Conservation (phyloP, 92 coral and sea anemone species). For the Phenganax stokvisi region DNA sequence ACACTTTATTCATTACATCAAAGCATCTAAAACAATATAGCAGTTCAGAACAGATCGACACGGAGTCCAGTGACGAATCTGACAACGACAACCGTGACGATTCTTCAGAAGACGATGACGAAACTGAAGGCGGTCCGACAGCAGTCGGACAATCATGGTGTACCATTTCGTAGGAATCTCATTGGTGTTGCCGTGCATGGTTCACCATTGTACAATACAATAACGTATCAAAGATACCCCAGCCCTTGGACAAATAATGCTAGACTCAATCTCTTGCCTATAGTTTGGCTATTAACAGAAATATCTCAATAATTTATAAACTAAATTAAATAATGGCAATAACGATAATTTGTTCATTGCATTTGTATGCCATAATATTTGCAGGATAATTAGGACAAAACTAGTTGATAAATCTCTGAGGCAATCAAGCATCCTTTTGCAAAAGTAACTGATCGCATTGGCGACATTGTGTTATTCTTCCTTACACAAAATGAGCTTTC, state of each 20-base stretch:
- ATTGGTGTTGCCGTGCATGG: neutral
- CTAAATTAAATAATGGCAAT: neutral
- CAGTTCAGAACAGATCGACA: slow-evolving; percentile 64
- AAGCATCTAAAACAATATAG: slow-evolving; percentile 89
- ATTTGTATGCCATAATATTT: neutral
- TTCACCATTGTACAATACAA: too few relatives aligned
- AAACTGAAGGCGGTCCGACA: slow-evolving; percentile 50
- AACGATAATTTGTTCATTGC: neutral
- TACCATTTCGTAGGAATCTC: slow-evolving; percentile 59
- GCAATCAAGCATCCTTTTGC: too few relatives aligned
- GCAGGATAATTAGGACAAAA: neutral
- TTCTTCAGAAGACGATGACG: slow-evolving; percentile 73
- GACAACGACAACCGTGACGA: slow-evolving; percentile 54
- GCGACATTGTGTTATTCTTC: too few relatives aligned
- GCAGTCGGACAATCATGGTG: slow-evolving; percentile 79
- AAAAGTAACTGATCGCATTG: too few relatives aligned
- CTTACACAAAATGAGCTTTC: too few relatives aligned
- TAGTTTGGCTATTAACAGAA: too few relatives aligned
- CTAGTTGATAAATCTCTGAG: too few relatives aligned
- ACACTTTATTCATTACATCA: slow-evolving; percentile 63
- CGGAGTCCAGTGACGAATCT: slow-evolving; percentile 91
- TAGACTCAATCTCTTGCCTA: too few relatives aligned
- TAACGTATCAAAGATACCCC: too few relatives aligned
- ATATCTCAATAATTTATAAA: neutral
- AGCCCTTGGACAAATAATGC: too few relatives aligned